Conservation (phyloP, 2,888 invertebrate genomes). For the Nesidiocoris tenuis region DNA sequence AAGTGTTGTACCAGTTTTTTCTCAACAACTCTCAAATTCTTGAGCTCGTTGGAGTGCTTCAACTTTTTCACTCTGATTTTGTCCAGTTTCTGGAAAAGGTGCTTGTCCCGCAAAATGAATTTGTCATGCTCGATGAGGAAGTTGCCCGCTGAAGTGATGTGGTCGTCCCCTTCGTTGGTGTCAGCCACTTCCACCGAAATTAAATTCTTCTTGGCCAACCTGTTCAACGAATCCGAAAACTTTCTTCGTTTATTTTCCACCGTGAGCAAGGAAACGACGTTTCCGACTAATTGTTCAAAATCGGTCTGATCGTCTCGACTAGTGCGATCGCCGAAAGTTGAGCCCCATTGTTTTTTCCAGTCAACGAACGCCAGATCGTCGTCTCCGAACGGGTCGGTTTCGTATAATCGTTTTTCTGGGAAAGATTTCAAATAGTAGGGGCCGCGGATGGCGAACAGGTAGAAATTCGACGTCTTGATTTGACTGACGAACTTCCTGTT, state of each 20-base stretch:
- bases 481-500: constrained; percentile 16
- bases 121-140: constrained; percentile 11
- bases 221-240: not conserved
- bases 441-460: constrained; percentile 14
- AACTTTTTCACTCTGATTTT: not conserved
- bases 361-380: not conserved
- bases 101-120: constrained; percentile 13
- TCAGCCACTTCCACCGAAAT: not conserved
- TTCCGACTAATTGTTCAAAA: not conserved
- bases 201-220: not conserved
- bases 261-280: not conserved
- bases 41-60: constrained; percentile 1
- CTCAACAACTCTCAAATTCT: not conserved
- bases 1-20: not conserved
- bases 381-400: not conserved
- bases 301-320: not conserved
- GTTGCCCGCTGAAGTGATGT: constrained; percentile 13
- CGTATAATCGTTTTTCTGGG: constrained; percentile 12
- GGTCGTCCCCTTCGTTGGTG: not conserved
- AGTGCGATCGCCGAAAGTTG: not conserved
- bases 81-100: constrained; percentile 2
- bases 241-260: not conserved
- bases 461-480: constrained; percentile 13
- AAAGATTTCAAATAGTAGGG: constrained; percentile 25
- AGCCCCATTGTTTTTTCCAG: not conserved